Percentiles rank a stretch among this genome's conserved stretches.
Evolutionary conservation across 2,113 vertebrate genomes (phyloP).

Genomic region (Abramis brama): DNA sequence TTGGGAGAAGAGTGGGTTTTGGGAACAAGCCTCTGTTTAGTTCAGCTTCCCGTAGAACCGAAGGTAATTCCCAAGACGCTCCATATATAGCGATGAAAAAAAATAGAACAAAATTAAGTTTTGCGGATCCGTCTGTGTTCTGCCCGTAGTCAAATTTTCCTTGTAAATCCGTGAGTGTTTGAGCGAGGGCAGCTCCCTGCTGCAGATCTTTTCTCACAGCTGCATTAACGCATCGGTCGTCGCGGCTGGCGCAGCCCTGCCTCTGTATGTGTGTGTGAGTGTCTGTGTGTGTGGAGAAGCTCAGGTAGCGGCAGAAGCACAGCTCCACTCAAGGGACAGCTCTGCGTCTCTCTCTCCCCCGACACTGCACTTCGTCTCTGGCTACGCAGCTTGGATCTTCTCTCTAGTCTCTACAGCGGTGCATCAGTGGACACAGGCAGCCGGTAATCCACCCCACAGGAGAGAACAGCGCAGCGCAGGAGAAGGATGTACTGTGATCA

Average conservation of each 20-base stretch:
- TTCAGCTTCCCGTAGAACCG: constrained; percentile 54
- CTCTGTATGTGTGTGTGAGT: constrained; percentile 67
- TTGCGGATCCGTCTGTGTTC: constrained; percentile 35
- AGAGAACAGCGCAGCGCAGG: constrained; percentile 51
- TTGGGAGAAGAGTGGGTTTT: constrained; percentile 6
- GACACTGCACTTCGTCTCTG: constrained; percentile 26
- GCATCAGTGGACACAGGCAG: constrained; percentile 56
- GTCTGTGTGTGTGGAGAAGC: constrained; percentile 38
- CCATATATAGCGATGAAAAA: constrained; percentile 21
- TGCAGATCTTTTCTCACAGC: constrained; percentile 56
- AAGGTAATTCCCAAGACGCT: constrained; percentile 57
- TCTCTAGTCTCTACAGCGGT: constrained; percentile 47
- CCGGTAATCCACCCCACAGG: constrained; percentile 65
- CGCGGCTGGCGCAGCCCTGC: constrained; percentile 59
- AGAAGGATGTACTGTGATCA: constrained; percentile 59
- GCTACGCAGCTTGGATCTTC: constrained; percentile 41
- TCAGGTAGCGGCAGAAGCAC: constrained; percentile 39
- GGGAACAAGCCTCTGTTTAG: constrained; percentile 54
- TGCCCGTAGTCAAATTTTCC: constrained; percentile 33
- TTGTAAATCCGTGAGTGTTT: constrained; percentile 53
- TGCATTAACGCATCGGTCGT: constrained; percentile 51
- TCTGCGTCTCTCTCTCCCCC: constrained; percentile 50
- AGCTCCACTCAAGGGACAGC: constrained; percentile 43
- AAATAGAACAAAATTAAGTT: constrained; percentile 44
- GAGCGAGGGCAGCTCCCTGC: constrained; percentile 58